Evolutionary conservation across 2,113 vertebrate genomes (phyloP), one percentile per base, ranked within the genome.

Genomic region (Colaptes auratus): DNA sequence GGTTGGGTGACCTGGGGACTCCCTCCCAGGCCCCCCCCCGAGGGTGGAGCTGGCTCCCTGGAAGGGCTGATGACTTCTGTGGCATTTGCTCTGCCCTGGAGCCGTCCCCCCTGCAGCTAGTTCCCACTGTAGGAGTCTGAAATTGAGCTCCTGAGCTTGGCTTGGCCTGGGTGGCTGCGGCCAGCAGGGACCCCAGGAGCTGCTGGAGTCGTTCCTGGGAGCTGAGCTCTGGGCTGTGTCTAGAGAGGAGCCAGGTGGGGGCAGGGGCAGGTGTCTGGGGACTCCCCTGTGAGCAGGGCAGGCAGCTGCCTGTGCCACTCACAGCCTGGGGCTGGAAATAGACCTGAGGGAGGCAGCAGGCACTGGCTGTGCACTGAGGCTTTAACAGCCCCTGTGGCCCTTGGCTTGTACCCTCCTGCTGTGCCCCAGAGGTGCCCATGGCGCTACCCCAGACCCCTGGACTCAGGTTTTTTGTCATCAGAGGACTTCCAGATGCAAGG

Each of bases 391-490:
- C 59, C 72, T 33, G 11, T 0, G 2, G 59, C 39, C 21, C 52
- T 24, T 8, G 59, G n/a, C 56, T 3, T 2, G 48, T 48, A 14
- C 42, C 28, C 31, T 35, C n/a, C 39, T 65, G 24, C 74, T 58
- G 10, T 27, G 27, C 39, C 48, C 19, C 19, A 9, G 59, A 21
- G 60, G 12, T 74, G 72, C 76, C 76, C 13, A 2, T 24, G 67
- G 72, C 86, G 91, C 83, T 31, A 90, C 56, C 48, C 73, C 46
- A 65, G 82, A 8, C 33, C 33, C 60, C 70, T 1, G 2, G 55
- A 78, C 90, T 92, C 96, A 92, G 92, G 88, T 93, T 93, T 88
- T 78, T 67, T 72, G 65, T 86, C 50, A 58, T 33, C n/a, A 2
- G 0, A 4, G 71, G 21, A 48, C 76, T 82, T 42, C 44, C 23